Percentiles rank a stretch among this genome's conserved stretches.
Evolutionary conservation across 2,888 invertebrate species (phyloP).

Genomic region (Agonopterix subpropinquella): DNA sequence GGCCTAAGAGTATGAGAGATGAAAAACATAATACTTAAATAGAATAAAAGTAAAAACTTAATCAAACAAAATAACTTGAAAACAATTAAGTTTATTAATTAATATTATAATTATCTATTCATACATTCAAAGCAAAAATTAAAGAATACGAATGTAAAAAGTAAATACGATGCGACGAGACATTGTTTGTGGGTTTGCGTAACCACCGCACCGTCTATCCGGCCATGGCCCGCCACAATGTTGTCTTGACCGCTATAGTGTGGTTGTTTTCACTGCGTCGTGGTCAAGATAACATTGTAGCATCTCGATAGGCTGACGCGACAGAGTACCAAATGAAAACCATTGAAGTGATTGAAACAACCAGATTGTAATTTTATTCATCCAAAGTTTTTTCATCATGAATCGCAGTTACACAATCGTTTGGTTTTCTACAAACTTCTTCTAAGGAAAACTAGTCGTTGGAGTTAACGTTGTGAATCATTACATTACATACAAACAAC

Average conservation of each 20-base stretch:
- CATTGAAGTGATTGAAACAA: constrained; percentile 9
- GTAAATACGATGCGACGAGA: too few relatives aligned
- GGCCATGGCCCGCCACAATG: too few relatives aligned
- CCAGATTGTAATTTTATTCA: constrained; percentile 12
- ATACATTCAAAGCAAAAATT: constrained; percentile 12
- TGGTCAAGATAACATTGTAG: background rate
- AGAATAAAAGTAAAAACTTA: background rate
- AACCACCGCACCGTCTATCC: too few relatives aligned
- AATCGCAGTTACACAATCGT: background rate
- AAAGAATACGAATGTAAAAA: background rate
- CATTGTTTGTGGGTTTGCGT: too few relatives aligned
- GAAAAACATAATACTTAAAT: too few relatives aligned
- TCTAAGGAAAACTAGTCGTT: too few relatives aligned
- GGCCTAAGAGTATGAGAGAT: too few relatives aligned
- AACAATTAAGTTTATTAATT: constrained; percentile 52
- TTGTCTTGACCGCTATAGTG: too few relatives aligned
- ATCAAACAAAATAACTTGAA: constrained; percentile 36
- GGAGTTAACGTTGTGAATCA: too few relatives aligned
- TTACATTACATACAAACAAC: background rate
- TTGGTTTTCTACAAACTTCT: background rate
- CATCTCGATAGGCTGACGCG: background rate
- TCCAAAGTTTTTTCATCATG: constrained; percentile 3
- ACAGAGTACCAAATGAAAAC: constrained; percentile 1
- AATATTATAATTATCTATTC: constrained; percentile 5
- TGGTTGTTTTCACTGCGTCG: too few relatives aligned